Evolutionary conservation across 2,888 invertebrate species (phyloP).

Genomic region (Nymphalis urticae): DNA sequence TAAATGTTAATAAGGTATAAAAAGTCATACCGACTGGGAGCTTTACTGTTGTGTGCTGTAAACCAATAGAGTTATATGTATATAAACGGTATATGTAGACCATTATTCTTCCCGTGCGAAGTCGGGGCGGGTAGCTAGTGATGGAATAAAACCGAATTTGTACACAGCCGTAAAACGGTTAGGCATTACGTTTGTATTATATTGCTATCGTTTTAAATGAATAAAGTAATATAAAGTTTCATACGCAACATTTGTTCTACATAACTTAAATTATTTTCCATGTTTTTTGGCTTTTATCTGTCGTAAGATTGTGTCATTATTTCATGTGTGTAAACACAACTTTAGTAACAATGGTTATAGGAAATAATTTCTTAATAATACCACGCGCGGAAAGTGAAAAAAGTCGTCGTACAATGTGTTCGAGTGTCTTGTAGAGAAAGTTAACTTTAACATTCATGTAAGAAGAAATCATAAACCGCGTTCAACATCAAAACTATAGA

Average conservation of each 20-base stretch:
- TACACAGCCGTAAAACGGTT: not conserved
- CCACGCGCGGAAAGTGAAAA: conserved; percentile 48
- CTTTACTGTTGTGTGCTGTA: too few relatives aligned
- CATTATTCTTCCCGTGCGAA: too few relatives aligned
- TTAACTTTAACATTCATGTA: conserved; percentile 46
- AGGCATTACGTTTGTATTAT: not conserved
- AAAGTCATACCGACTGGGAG: too few relatives aligned
- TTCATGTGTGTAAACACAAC: conserved; percentile 25
- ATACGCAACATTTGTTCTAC: conserved; percentile 8
- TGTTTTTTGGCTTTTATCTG: conserved; percentile 20
- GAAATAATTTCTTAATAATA: conserved; percentile 44
- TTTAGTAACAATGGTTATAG: conserved; percentile 45
- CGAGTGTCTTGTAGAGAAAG: conserved; percentile 51
- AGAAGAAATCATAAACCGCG: conserved; percentile 27
- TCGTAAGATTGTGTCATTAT: conserved; percentile 27
- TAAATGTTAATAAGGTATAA: too few relatives aligned
- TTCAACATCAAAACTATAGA: conserved; percentile 1
- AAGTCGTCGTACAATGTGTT: conserved; percentile 46
- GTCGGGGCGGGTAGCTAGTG: too few relatives aligned
- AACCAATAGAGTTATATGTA: too few relatives aligned
- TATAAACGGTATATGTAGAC: too few relatives aligned
- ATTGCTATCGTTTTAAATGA: too few relatives aligned
- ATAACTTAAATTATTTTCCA: conserved; percentile 24
- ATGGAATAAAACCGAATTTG: too few relatives aligned
- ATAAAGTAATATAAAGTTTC: not conserved